phyloP scores from a whole-genome alignment of 1,140 invertebrate species.

The Drosophila pallidifrons region DNA sequence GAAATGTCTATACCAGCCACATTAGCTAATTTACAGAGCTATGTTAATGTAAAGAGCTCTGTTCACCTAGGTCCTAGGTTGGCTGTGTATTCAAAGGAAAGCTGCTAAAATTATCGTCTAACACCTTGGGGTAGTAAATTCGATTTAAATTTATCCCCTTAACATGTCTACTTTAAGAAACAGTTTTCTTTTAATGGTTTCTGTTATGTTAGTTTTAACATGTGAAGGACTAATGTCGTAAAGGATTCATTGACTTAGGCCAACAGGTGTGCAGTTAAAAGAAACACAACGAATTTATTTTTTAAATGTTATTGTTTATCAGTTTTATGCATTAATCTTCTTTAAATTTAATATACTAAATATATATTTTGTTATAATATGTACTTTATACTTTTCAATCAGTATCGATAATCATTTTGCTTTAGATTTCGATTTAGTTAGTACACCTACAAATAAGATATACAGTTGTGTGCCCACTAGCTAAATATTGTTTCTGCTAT shows the following conservation, averaged over 20 bases:
- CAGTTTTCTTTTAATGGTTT: not conserved
- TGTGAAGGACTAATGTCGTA: not conserved
- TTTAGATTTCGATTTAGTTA: not conserved
- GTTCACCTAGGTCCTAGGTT: not conserved
- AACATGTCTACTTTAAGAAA: not conserved
- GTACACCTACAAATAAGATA: not conserved
- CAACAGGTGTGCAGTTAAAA: slow-evolving; percentile 20
- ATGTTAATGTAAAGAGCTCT: not conserved
- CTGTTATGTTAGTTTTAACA: slow-evolving; percentile 1
- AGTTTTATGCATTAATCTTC: too few species aligned
- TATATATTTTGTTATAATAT: too few species aligned
- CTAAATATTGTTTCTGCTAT: not conserved
- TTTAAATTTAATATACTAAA: too few species aligned
- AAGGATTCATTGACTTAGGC: not conserved
- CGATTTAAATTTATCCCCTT: not conserved
- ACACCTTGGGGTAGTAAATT: not conserved
- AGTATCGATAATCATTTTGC: too few species aligned
- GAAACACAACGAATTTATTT: too few species aligned
- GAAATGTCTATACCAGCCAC: not conserved
- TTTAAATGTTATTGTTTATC: too few species aligned
- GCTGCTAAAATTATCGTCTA: not conserved
- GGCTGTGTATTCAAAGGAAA: not conserved
- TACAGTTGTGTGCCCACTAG: not conserved
- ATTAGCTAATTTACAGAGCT: not conserved
- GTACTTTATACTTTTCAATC: too few species aligned